Conservation (phyloP, 2,888 invertebrate genomes). For the Cryptocephalus primarius region DNA sequence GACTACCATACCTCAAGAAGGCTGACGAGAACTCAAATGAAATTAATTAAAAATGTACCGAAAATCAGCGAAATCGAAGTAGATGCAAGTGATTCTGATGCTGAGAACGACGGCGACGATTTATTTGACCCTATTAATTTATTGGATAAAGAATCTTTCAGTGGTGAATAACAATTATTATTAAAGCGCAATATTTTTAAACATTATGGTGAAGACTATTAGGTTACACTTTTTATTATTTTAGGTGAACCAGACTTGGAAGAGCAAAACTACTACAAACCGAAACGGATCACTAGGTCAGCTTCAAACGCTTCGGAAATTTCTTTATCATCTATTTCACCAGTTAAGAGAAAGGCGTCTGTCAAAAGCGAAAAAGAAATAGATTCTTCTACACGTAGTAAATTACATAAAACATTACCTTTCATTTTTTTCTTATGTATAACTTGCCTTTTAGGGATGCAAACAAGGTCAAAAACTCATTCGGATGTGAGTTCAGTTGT, state of each 20-base stretch:
- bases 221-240: conserved; percentile 3
- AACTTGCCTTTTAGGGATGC: conserved; percentile 11
- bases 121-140: conserved; percentile 40
- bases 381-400: conserved; percentile 9
- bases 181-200: too few relatives aligned
- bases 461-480: conserved; percentile 13
- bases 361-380: not conserved
- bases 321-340: conserved; percentile 6
- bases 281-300: conserved; percentile 13
- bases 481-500: conserved; percentile 15
- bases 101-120: conserved; percentile 21
- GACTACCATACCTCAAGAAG: conserved; percentile 22
- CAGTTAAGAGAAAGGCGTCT: conserved; percentile 1
- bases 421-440: not conserved
- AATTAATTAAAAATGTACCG: conserved; percentile 33
- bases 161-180: conserved; percentile 30
- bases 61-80: conserved; percentile 3
- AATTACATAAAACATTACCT: not conserved
- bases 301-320: conserved; percentile 17
- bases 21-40: conserved; percentile 41
- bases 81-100: conserved; percentile 4
- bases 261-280: conserved; percentile 20
- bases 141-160: conserved; percentile 39
- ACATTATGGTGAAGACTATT: not conserved
- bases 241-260: conserved; percentile 28